These are phyloP conservation scores for Phalacrocorax pelagicus DNA, from an alignment of 2,113 vertebrate genomes.

Conservation along the genomic window DNA sequence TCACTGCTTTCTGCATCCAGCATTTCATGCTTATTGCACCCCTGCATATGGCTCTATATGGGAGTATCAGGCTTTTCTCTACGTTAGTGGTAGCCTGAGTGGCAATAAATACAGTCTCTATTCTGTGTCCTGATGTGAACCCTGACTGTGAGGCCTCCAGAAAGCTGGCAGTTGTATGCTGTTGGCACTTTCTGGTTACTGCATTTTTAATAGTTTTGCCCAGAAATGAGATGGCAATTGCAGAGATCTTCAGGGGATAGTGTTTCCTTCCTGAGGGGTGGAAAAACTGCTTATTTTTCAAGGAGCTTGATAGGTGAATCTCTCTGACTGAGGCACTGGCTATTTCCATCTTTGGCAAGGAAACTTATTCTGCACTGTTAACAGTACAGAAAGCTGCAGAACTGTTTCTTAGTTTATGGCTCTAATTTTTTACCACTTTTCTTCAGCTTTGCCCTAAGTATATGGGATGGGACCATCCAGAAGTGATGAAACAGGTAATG, in stretches of 20 bases:
- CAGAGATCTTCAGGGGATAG: constrained; percentile 19
- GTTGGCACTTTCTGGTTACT: constrained; percentile 29
- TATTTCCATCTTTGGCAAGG: constrained; percentile 20
- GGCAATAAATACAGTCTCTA: not conserved
- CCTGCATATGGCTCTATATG: not conserved
- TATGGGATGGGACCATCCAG: not conserved
- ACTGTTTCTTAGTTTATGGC: not conserved
- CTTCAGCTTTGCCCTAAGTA: not conserved
- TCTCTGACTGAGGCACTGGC: not conserved
- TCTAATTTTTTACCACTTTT: not conserved
- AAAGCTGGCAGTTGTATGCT: not conserved
- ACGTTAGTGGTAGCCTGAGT: not conserved
- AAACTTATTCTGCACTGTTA: not conserved
- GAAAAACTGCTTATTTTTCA: constrained; percentile 42
- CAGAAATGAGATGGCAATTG: constrained; percentile 47
- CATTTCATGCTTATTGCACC: not conserved
- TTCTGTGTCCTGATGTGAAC: constrained; percentile 38
- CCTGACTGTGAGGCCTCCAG: not conserved
- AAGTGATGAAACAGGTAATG: not conserved
- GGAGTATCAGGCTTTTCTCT: not conserved
- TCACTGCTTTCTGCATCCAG: not conserved
- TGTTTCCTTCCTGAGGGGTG: constrained; percentile 27
- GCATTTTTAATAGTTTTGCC: constrained; percentile 7
- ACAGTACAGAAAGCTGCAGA: not conserved
- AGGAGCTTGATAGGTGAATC: not conserved